These are phyloP conservation scores for Labeo calbasu DNA, from an alignment of 2,797 vertebrate species.

Conservation along the genomic window DNA sequence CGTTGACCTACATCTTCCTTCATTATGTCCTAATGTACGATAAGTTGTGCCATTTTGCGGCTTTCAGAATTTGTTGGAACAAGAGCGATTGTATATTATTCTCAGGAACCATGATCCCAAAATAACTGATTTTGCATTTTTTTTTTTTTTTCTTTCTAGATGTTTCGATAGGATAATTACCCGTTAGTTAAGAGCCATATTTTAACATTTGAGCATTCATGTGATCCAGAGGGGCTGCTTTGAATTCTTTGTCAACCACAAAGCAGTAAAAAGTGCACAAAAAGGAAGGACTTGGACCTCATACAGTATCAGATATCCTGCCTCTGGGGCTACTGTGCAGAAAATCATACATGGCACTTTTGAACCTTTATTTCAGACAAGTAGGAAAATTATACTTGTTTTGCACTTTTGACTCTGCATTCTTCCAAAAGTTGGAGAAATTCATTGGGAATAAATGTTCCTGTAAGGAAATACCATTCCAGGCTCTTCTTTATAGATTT, in stretches of 20 bases:
- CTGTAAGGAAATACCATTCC: conserved; percentile 13
- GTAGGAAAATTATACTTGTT: not conserved
- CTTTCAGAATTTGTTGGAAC: conserved; percentile 1
- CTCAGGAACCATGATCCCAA: not conserved
- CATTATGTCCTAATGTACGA: conserved; percentile 23
- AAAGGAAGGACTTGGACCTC: conserved; percentile 42
- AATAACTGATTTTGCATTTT: not conserved
- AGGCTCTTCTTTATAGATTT: not conserved
- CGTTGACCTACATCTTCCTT: conserved; percentile 41
- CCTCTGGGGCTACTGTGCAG: conserved; percentile 4
- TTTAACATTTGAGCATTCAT: not conserved
- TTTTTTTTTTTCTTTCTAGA: not conserved
- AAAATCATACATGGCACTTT: not conserved
- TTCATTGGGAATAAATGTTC: not conserved
- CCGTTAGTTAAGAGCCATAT: not conserved
- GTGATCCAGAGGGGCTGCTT: not conserved
- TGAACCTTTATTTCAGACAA: not conserved
- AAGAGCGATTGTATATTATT: conserved; percentile 6
- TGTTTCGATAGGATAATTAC: not conserved
- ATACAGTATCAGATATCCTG: conserved; percentile 23
- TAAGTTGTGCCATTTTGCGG: not conserved
- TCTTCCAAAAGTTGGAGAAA: not conserved
- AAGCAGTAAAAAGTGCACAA: conserved; percentile 30
- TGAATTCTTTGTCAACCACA: conserved; percentile 23
- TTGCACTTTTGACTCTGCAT: not conserved